Evolutionary conservation across 2,113 vertebrate species (phyloP), one percentile per base, ranked within the genome.

Genomic region (Anolis carolinensis): DNA sequence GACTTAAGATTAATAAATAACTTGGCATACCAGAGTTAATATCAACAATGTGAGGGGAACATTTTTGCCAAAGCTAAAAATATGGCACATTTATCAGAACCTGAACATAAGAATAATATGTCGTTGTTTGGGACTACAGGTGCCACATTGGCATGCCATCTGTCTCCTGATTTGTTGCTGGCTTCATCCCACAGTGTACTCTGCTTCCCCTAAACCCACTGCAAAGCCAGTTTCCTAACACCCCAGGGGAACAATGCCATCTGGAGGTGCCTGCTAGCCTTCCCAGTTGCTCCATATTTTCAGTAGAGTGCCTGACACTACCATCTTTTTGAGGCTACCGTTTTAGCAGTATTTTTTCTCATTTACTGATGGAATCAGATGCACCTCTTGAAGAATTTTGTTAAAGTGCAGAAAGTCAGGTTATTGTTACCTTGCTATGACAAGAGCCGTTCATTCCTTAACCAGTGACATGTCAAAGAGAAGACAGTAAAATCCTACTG

Each of bases 91-190:
- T 23, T 20, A 25, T 62, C 25, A 16, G 39, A 79, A 44, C 32
- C 3, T 73, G 52, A 72, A 36, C 74, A 21, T 30, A 50, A 36
- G 81, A 63, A 74, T 23, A 52, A 25, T 63, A 84, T 65, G 10
- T 36, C 36, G 32, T 81, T 81, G 71, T 65, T 44, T 25, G 25
- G 55, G 79, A 36, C 72, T 74, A 65, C 71, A 81, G 85, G 70
- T 86, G 81, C 34, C 78, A 63, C 44, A 67, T 75, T 81, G 71
- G 59, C 39, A 75, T 86, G 59, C 85, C 85, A 86, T 86, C 85
- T 86, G 85, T 44, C 79, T 86, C 70, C 78, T n/a, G 16, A 30
- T 16, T 3, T 52, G 23, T 75, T 39, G 44, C 62, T 48, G 59
- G 59, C 71, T 81, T 86, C 63, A 74, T 75, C 39, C 70, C 44